Evolutionary conservation across 2,797 vertebrate genomes (phyloP), one percentile per base, ranked within the genome.

Genomic region (Nasua narica): DNA sequence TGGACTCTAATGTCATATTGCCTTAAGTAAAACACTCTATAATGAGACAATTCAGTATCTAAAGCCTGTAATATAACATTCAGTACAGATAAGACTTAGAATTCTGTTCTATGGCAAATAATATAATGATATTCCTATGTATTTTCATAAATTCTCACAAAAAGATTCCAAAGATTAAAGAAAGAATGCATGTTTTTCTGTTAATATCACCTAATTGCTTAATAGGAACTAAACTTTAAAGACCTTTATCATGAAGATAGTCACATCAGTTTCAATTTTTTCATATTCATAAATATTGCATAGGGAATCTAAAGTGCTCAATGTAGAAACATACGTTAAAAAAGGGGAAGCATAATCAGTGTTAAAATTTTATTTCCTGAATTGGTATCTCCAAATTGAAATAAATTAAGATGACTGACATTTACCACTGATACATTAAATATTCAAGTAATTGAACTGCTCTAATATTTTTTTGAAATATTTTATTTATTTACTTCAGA

Each of bases 341-440:
- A 95, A 95, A 93, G 60, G 88, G 54, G 4, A 12, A 95, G 19
- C 14, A 97, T 90, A 97, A 97, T 93, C 83, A 95, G 21, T 35
- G 91, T 67, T 37, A 94, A 93, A 88, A 96, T 32, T 95, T 60
- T 95, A 77, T 67, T 79, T 97, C 94, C 82, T 94, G 69, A 97
- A 96, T 96, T 94, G 27, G 94, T 90, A 87, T 97, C 87, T 97
- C 95, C 95, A 98, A 92, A 97, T 97, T 96, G 32, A 88, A 87
- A 98, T 96, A 98, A 98, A 76, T 96, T 84, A 95, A 97, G 89
- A 79, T 77, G 92, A 96, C 48, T 83, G 77, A 93, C 90, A 70
- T 25, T 69, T 8, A 25, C 69, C 97, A 94, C 94, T 98, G 97
- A 96, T 94, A 94, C 82, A 96, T 97, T 97, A 98, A 98, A 98